These are phyloP conservation scores for Aleiodes alternator DNA, from an alignment of 2,888 invertebrate species.

Conservation along the genomic window DNA sequence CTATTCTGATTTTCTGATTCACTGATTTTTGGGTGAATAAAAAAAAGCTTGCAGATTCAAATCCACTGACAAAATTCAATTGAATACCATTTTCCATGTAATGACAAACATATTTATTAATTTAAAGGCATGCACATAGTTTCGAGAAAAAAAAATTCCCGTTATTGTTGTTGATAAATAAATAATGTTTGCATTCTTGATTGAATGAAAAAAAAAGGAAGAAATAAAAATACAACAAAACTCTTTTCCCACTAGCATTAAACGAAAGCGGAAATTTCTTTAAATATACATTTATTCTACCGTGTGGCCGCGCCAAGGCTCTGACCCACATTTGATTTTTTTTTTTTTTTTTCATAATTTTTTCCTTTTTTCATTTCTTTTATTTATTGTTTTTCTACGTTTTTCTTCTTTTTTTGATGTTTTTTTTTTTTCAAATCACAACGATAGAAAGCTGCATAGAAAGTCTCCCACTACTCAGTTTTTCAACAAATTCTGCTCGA, in stretches of 20 bases:
- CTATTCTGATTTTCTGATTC: no score
- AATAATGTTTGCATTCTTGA: no score
- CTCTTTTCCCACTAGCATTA: constrained; percentile 12
- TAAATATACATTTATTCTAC: constrained; percentile 30
- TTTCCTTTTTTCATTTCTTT: neutral
- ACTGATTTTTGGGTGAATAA: no score
- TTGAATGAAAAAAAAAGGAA: no score
- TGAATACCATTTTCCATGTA: no score
- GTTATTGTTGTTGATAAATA: no score
- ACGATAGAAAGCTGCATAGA: constrained; percentile 37
- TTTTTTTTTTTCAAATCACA: constrained; percentile 27
- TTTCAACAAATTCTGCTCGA: constrained; percentile 21
- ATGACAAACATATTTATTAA: no score
- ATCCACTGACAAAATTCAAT: no score
- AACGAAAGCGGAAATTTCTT: constrained; percentile 26
- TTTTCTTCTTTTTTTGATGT: neutral
- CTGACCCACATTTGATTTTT: constrained; percentile 28
- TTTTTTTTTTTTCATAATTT: constrained; percentile 19
- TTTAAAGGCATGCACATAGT: no score
- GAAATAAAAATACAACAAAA: no score
- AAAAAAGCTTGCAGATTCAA: no score
- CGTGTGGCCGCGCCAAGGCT: constrained; percentile 9
- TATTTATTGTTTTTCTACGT: neutral
- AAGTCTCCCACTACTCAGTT: constrained; percentile 25
- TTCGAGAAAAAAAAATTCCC: no score